Evolutionary conservation across 2,797 vertebrate species (phyloP).

Genomic region (Parauchenoglanis punctatus): DNA sequence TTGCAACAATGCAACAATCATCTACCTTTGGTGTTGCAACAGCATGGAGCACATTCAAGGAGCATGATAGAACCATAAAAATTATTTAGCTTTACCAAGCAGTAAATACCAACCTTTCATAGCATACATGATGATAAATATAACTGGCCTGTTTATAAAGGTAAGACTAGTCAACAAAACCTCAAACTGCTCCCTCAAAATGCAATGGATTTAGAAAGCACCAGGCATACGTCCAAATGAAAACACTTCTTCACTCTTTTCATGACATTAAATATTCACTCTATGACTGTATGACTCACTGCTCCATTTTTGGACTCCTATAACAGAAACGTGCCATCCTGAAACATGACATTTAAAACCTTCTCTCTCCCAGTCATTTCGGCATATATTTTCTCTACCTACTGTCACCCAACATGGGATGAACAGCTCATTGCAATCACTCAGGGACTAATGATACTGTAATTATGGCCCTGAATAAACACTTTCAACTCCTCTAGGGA

Average conservation of each 20-base stretch:
- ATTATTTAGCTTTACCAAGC: not conserved
- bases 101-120: not conserved
- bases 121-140: not conserved
- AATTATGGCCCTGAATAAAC: conserved; percentile 51
- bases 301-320: conserved; percentile 22
- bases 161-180: not conserved
- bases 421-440: conserved; percentile 25
- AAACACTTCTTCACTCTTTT: conserved; percentile 35
- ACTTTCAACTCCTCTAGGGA: conserved; percentile 29
- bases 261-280: conserved; percentile 48
- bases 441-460: conserved; percentile 38
- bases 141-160: not conserved
- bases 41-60: not conserved
- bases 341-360: conserved; percentile 55
- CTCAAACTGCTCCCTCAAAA: not conserved
- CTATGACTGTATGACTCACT: conserved; percentile 18
- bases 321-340: conserved; percentile 36
- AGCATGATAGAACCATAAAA: not conserved
- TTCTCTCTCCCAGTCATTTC: conserved; percentile 6
- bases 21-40: not conserved
- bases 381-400: conserved; percentile 28
- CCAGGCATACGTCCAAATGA: not conserved
- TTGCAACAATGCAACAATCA: not conserved
- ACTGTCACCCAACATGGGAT: conserved; percentile 9
- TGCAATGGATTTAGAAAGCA: not conserved